Conservation (phyloP, 92 coral and sea anemone species). For the Scolanthus callimorphus region DNA sequence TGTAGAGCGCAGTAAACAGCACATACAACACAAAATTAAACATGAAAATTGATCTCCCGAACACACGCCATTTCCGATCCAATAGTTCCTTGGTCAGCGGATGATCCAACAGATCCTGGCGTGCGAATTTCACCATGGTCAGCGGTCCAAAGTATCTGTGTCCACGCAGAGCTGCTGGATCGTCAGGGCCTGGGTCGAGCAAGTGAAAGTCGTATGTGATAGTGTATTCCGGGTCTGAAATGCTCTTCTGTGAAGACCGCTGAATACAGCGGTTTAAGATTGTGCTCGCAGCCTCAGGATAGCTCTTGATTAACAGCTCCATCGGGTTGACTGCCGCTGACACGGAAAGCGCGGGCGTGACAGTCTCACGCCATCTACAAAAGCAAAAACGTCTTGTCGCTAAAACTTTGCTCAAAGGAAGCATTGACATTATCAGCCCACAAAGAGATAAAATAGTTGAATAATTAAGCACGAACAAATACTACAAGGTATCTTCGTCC, state of each 20-base stretch:
- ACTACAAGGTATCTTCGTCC: too few relatives aligned
- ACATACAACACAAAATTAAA: conserved; percentile 44
- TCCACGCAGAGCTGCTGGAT: conserved; percentile 18
- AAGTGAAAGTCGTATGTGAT: conserved; percentile 61
- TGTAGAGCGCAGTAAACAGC: conserved; percentile 30
- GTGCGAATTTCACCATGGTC: conserved; percentile 53
- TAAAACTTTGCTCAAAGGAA: too few relatives aligned
- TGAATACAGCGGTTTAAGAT: conserved; percentile 61
- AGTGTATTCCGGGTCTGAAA: conserved; percentile 34
- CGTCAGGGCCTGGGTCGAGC: conserved; percentile 86
- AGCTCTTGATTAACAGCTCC: conserved; percentile 48
- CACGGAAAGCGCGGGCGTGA: too few relatives aligned
- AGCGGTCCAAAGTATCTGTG: conserved; percentile 56
- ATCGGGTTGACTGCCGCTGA: conserved; percentile 42
- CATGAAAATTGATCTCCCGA: conserved; percentile 39
- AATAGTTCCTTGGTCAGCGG: conserved; percentile 59
- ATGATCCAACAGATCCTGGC: conserved; percentile 46
- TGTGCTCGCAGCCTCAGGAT: conserved; percentile 63
- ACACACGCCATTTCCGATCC: conserved; percentile 54
- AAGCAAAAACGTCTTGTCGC: too few relatives aligned
- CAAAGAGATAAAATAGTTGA: too few relatives aligned
- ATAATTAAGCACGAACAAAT: too few relatives aligned
- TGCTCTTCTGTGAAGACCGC: conserved; percentile 22
- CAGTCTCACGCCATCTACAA: too few relatives aligned
- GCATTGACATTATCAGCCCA: too few relatives aligned